Conservation (phyloP, 2,888 invertebrate species). For the Pogonocherus hispidulus region DNA sequence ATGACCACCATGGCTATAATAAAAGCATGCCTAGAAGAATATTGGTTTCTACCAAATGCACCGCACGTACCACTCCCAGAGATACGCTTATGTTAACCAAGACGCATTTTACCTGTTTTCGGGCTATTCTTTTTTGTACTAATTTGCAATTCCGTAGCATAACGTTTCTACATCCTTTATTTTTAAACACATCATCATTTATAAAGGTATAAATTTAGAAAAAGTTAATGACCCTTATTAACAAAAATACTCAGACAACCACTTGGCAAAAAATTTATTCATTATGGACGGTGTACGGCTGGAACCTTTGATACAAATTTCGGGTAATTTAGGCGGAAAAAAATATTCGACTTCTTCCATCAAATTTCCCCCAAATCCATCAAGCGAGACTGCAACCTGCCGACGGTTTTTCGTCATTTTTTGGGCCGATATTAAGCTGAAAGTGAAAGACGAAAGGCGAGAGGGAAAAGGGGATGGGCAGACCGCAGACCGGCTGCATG, state of each 20-base stretch:
- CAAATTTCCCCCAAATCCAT: constrained; percentile 25
- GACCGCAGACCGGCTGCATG: constrained; percentile 22
- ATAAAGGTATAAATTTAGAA: constrained; percentile 28
- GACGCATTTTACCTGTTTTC: constrained; percentile 28
- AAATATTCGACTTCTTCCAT: constrained; percentile 21
- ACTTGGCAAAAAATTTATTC: constrained; percentile 22
- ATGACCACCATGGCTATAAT: too few species aligned
- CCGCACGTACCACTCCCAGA: too few species aligned
- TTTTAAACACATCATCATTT: too few species aligned
- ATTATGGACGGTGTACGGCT: constrained; percentile 35
- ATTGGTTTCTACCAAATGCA: too few species aligned
- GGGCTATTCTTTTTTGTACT: constrained; percentile 17
- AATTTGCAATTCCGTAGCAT: constrained; percentile 31
- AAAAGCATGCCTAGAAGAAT: too few species aligned
- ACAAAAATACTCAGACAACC: constrained; percentile 9
- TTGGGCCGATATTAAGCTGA: constrained; percentile 18
- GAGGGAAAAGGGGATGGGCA: neutral
- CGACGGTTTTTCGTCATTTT: constrained; percentile 6
- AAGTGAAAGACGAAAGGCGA: neutral
- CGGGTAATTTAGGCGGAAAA: constrained; percentile 40
- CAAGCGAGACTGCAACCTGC: constrained; percentile 21
- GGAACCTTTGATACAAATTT: constrained; percentile 32
- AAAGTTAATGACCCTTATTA: constrained; percentile 36
- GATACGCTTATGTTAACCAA: neutral
- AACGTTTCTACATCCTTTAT: constrained; percentile 31